phyloP scores from a whole-genome alignment of 2,888 invertebrate genomes.

The Chalcosyrphus nemorum region DNA sequence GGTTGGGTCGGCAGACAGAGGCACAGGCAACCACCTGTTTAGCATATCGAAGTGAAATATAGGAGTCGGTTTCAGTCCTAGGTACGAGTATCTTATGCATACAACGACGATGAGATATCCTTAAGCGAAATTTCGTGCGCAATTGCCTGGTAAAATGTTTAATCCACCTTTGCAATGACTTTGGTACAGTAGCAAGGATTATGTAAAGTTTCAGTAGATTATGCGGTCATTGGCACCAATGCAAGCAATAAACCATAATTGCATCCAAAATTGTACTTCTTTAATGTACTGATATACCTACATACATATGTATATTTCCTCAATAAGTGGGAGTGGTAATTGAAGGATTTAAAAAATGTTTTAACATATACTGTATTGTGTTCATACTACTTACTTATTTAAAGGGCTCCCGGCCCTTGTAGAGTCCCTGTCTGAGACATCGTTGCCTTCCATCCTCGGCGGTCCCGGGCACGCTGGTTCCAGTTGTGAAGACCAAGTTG shows the following conservation, averaged over 20 bases:
- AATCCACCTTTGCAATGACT: slow-evolving; percentile 13
- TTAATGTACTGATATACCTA: no score
- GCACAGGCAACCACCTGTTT: slow-evolving; percentile 64
- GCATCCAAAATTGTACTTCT: not conserved
- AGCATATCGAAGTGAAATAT: slow-evolving; percentile 32
- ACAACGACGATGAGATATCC: slow-evolving; percentile 10
- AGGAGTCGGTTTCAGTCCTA: not conserved
- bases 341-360: no score
- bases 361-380: no score
- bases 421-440: no score
- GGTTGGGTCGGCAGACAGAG: no score
- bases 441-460: no score
- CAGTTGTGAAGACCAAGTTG: no score
- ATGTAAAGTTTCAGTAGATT: not conserved
- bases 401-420: no score
- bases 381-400: no score
- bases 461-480: no score
- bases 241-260: not conserved
- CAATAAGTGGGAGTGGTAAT: no score
- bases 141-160: slow-evolving; percentile 24
- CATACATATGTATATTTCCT: no score
- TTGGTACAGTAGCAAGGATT: not conserved
- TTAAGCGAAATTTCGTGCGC: slow-evolving; percentile 35
- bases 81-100: not conserved
- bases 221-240: not conserved